Conservation (phyloP, 2,888 invertebrate species). For the Amphipoea oculea region DNA sequence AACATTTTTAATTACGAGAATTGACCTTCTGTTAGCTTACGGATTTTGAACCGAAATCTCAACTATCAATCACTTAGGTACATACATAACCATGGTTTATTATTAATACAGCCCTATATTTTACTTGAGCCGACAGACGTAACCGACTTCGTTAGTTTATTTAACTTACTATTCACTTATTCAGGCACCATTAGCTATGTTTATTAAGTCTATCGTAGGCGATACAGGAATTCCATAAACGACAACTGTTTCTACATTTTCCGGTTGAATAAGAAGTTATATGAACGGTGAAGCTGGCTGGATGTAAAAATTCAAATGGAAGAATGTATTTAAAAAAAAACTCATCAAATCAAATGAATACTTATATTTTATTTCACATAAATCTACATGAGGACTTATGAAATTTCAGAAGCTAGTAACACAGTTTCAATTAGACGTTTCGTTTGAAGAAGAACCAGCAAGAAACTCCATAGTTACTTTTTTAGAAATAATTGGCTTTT, state of each 20-base stretch:
- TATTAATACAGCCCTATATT: constrained; percentile 7
- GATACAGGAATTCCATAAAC: constrained; percentile 58
- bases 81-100: background rate
- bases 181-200: constrained; percentile 30
- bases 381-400: too few relatives aligned
- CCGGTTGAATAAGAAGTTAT: constrained; percentile 33
- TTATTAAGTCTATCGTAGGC: constrained; percentile 41
- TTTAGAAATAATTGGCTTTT: too few relatives aligned
- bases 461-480: too few relatives aligned
- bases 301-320: background rate
- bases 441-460: too few relatives aligned
- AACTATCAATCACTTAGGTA: background rate
- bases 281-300: background rate
- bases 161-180: constrained; percentile 40
- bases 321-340: background rate
- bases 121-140: constrained; percentile 2
- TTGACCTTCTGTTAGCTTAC: background rate
- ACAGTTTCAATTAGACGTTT: too few relatives aligned
- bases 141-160: constrained; percentile 36
- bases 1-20: background rate
- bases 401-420: too few relatives aligned
- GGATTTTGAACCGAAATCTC: background rate
- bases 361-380: too few relatives aligned
- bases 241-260: constrained; percentile 48
- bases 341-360: too few relatives aligned